Conservation (phyloP, 2,797 vertebrate genomes). For the Chaetodon trifasciatus region DNA sequence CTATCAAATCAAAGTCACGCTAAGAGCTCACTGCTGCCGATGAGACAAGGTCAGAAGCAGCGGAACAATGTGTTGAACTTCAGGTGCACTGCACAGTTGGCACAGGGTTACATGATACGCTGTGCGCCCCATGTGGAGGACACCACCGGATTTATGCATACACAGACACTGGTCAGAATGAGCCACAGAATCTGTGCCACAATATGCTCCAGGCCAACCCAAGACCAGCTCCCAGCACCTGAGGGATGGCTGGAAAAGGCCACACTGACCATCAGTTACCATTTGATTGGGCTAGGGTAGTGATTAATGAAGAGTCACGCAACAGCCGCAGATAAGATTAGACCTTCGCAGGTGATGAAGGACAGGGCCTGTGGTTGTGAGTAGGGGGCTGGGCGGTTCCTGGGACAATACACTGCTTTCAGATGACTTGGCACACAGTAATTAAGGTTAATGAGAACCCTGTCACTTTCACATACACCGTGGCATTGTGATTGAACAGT, state of each 20-base stretch:
- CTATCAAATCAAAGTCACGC: conserved; percentile 36
- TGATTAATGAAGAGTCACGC: conserved; percentile 83
- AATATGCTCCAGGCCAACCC: conserved; percentile 21
- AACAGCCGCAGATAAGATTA: conserved; percentile 82
- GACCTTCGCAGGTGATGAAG: conserved; percentile 82
- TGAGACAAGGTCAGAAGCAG: conserved; percentile 38
- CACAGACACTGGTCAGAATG: neutral
- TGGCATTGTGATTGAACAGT: conserved; percentile 53
- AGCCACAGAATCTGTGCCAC: conserved; percentile 39
- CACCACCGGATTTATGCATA: conserved; percentile 21
- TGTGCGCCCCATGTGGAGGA: conserved; percentile 10
- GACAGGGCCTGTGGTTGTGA: conserved; percentile 61
- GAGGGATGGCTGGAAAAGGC: conserved; percentile 76
- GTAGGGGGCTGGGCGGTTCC: conserved; percentile 43
- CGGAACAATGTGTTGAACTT: conserved; percentile 32
- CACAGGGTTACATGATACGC: conserved; percentile 28
- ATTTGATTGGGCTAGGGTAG: conserved; percentile 74
- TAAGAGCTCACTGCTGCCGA: conserved; percentile 10
- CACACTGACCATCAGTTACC: conserved; percentile 75
- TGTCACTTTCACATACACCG: conserved; percentile 60
- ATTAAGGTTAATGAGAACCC: conserved; percentile 75
- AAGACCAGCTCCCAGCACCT: conserved; percentile 35
- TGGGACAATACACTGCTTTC: conserved; percentile 61
- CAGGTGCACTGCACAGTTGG: conserved; percentile 32
- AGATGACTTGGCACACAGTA: conserved; percentile 67